These are phyloP conservation scores for Smithornis capensis DNA, from an alignment of 2,113 vertebrate species.

Conservation along the genomic window DNA sequence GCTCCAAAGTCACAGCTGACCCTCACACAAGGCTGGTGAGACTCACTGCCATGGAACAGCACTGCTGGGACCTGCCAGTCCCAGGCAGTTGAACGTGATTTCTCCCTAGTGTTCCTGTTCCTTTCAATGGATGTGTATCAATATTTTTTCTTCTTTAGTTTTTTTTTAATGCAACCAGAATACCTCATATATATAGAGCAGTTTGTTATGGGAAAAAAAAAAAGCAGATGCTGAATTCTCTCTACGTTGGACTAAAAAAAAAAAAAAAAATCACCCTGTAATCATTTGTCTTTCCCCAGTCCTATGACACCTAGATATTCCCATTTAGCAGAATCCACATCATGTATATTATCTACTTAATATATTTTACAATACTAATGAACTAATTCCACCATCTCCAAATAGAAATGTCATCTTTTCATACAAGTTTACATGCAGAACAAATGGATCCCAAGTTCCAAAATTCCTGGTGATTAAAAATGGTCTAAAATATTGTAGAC, in stretches of 20 bases:
- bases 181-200: background rate
- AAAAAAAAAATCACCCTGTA: background rate
- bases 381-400: background rate
- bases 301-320: background rate
- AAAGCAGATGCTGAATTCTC: background rate
- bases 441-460: background rate
- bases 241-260: background rate
- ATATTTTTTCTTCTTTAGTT: background rate
- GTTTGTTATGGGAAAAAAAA: background rate
- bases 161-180: background rate
- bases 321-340: background rate
- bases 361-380: background rate
- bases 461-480: background rate
- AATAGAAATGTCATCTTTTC: background rate
- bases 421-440: background rate
- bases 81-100: background rate
- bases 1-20: background rate
- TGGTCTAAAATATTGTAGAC: fast-evolving
- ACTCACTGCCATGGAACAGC: background rate
- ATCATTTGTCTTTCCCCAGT: background rate
- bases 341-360: background rate
- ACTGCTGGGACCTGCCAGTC: background rate
- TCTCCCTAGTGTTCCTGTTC: background rate
- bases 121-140: background rate
- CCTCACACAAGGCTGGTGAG: fast-evolving